Percentiles rank a stretch among this genome's conserved stretches.
Conservation (phyloP, 2,888 invertebrate genomes). For the Dyspetes luteomarginatus region DNA sequence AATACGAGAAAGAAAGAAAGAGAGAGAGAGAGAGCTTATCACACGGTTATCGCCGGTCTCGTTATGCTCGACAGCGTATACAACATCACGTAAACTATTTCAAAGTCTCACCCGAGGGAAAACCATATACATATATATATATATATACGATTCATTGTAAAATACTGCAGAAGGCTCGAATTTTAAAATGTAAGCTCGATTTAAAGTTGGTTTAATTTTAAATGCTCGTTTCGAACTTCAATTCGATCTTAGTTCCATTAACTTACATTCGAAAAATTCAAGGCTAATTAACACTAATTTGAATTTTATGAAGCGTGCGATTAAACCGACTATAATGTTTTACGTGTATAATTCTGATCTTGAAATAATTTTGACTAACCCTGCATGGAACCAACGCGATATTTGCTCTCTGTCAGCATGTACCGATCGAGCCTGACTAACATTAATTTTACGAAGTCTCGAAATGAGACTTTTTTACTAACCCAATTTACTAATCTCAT, state of each 20-base stretch:
- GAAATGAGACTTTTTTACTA: slow-evolving; percentile 32
- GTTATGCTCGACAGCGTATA: slow-evolving; percentile 57
- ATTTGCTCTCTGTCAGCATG: slow-evolving; percentile 56
- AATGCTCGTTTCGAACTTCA: too few relatives aligned
- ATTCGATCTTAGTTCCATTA: too few relatives aligned
- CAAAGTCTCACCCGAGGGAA: slow-evolving; percentile 63
- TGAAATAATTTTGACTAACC: neutral
- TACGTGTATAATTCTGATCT: neutral
- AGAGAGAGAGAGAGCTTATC: slow-evolving; percentile 77
- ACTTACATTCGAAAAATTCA: too few relatives aligned
- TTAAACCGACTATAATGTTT: neutral
- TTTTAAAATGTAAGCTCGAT: too few relatives aligned
- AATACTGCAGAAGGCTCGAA: neutral
- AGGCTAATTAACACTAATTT: too few relatives aligned
- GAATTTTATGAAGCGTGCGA: neutral
- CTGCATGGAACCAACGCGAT: neutral
- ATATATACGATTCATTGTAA: neutral
- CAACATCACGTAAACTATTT: slow-evolving; percentile 63
- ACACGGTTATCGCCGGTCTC: slow-evolving; percentile 78
- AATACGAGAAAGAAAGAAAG: slow-evolving; percentile 70
- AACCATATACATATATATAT: slow-evolving; percentile 24
- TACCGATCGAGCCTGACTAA: slow-evolving; percentile 57
- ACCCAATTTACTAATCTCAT: slow-evolving; percentile 12
- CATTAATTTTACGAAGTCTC: slow-evolving; percentile 9
- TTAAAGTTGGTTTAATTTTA: neutral